These are phyloP conservation scores for Tinamus major DNA, from an alignment of 2,797 vertebrate species.

Conservation along the genomic window DNA sequence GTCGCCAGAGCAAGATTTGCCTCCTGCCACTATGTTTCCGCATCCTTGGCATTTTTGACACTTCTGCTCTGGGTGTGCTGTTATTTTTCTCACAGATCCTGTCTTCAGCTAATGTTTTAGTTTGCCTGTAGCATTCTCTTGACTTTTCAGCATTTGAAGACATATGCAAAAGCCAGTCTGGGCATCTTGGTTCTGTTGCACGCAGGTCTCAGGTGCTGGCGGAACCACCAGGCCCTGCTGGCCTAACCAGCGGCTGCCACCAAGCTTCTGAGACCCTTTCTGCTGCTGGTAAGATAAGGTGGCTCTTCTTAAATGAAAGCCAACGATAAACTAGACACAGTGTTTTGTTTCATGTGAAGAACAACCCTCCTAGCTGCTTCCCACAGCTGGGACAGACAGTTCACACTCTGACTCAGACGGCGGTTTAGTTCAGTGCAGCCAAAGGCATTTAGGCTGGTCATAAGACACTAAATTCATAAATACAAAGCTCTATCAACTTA, in stretches of 20 bases:
- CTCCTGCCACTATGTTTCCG: background rate
- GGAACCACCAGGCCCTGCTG: background rate
- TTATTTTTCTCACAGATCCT: conserved; percentile 13
- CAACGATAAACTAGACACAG: background rate
- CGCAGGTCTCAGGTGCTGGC: background rate
- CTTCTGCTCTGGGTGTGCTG: conserved; percentile 2
- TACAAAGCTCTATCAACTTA: background rate
- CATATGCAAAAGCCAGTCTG: conserved; percentile 54
- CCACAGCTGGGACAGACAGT: background rate
- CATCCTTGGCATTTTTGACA: background rate
- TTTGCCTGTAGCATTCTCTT: conserved; percentile 52
- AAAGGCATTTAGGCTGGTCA: background rate
- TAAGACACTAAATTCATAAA: background rate
- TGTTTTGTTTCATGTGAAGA: background rate
- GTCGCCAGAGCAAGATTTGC: background rate
- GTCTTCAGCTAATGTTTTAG: conserved; percentile 34
- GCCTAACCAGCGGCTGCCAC: background rate
- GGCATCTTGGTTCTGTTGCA: conserved; percentile 49
- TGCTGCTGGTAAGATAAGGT: background rate
- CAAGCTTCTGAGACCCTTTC: background rate
- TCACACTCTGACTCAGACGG: background rate
- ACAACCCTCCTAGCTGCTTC: background rate
- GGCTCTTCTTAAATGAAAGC: conserved; percentile 15
- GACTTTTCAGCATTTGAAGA: conserved; percentile 58
- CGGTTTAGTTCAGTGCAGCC: background rate